phyloP scores from a whole-genome alignment of 2,888 invertebrate species.

The Tiphia femorata region DNA sequence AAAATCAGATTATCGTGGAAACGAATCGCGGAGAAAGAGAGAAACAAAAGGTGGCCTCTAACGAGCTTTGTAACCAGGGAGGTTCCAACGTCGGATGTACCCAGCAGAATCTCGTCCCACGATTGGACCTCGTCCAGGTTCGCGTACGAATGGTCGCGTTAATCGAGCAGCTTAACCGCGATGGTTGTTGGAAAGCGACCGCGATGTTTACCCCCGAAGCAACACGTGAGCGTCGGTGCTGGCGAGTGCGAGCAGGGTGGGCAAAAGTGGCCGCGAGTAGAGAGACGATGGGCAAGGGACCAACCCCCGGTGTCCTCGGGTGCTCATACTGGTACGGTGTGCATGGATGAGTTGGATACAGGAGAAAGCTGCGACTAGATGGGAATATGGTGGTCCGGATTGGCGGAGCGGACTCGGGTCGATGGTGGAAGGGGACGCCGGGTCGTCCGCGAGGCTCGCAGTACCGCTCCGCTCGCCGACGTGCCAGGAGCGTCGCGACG shows the following conservation, averaged over 20 bases:
- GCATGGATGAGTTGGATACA: constrained; percentile 22
- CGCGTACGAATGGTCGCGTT: neutral
- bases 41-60: too few species aligned
- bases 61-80: too few species aligned
- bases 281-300: too few species aligned
- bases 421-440: constrained; percentile 60
- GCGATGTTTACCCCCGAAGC: too few species aligned
- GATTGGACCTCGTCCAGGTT: neutral
- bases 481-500: neutral
- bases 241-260: neutral
- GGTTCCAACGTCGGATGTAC: too few species aligned
- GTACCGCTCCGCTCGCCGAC: constrained; percentile 60
- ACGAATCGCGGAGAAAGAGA: too few species aligned
- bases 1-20: too few species aligned
- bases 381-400: constrained; percentile 41
- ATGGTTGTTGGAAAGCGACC: neutral
- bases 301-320: too few species aligned
- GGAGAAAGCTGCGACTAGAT: constrained; percentile 33
- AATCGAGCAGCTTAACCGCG: neutral
- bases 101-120: neutral
- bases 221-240: constrained; percentile 42
- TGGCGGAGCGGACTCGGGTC: constrained; percentile 54
- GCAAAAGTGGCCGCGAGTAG: constrained; percentile 31
- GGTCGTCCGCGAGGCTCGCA: constrained; percentile 54
- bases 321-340: constrained; percentile 14